Percentiles rank a stretch among this genome's conserved stretches.
phyloP scores from a whole-genome alignment of 1,140 invertebrate species.

The Zaprionus nigranus region DNA sequence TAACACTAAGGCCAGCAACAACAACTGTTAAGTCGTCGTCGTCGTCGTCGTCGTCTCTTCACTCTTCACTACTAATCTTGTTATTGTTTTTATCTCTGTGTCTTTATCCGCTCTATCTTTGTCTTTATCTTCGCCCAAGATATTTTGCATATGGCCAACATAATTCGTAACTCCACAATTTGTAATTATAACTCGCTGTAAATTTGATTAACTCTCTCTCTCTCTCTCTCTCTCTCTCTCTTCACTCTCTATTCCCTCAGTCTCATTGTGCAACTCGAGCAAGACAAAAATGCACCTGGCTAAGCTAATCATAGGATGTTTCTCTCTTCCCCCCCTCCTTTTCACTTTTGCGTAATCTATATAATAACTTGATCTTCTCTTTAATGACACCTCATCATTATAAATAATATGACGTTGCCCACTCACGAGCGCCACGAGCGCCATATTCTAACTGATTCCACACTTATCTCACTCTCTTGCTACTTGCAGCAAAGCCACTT shows the following conservation, averaged over 20 bases:
- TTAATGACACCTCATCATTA: not conserved
- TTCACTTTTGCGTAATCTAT: not conserved
- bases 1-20: conserved; percentile 4
- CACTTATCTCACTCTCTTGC: not conserved
- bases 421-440: not conserved
- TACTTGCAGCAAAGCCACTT: too few species aligned
- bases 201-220: conserved; percentile 11
- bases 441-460: not conserved
- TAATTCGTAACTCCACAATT: conserved; percentile 15
- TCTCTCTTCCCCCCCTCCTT: not conserved
- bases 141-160: conserved; percentile 29
- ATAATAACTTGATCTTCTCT: not conserved
- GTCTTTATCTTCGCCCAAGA: conserved; percentile 3
- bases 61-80: not conserved
- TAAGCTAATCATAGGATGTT: not conserved
- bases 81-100: conserved; percentile 11
- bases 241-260: too few species aligned
- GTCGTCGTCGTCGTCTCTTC: not conserved
- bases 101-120: conserved; percentile 10
- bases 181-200: conserved; percentile 17
- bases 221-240: not conserved
- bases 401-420: conserved; percentile 3
- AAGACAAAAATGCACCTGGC: too few species aligned
- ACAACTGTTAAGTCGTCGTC: conserved; percentile 20
- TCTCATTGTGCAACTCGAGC: conserved; percentile 6